A percentile compares a stretch with the other conserved stretches of the same genome.
Conservation (phyloP, 2,888 invertebrate genomes). For the Nomada flava region DNA sequence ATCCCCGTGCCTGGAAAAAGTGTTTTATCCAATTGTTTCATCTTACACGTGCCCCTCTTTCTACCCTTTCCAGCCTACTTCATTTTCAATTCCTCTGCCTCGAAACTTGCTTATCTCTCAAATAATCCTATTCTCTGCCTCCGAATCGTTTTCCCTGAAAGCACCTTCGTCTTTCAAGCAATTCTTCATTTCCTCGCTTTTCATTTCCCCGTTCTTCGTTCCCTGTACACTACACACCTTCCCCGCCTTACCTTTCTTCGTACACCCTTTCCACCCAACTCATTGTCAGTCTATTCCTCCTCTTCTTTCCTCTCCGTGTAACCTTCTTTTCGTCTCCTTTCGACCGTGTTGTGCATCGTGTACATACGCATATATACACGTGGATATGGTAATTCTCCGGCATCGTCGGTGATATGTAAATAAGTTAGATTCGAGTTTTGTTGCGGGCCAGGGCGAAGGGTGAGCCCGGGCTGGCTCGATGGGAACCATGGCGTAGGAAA, state of each 20-base stretch:
- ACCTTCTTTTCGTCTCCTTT: slow-evolving; percentile 9
- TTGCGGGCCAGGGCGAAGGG: slow-evolving; percentile 72
- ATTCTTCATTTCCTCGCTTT: slow-evolving; percentile 9
- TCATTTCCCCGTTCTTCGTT: neutral
- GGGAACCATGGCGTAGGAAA: slow-evolving; percentile 78
- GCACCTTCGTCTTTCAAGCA: neutral
- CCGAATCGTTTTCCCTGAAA: neutral
- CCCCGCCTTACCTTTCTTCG: neutral
- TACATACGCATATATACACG: slow-evolving; percentile 66
- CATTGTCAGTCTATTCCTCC: too few species aligned
- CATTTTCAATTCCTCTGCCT: slow-evolving; percentile 10
- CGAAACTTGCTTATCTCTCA: neutral
- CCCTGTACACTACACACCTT: neutral
- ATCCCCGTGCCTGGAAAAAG: too few species aligned
- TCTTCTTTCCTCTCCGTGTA: neutral
- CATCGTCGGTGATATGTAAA: slow-evolving; percentile 83
- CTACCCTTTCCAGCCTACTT: neutral
- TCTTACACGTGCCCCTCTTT: too few species aligned
- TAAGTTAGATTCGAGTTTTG: slow-evolving; percentile 84
- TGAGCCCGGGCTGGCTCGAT: slow-evolving; percentile 77
- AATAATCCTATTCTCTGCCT: neutral
- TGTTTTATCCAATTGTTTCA: neutral
- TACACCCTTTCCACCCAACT: neutral
- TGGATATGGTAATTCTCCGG: slow-evolving; percentile 82
- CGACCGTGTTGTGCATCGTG: slow-evolving; percentile 45